Percentiles rank a stretch among this genome's conserved stretches.
Evolutionary conservation across 2,888 invertebrate genomes (phyloP).

Genomic region (Venusia cambrica): DNA sequence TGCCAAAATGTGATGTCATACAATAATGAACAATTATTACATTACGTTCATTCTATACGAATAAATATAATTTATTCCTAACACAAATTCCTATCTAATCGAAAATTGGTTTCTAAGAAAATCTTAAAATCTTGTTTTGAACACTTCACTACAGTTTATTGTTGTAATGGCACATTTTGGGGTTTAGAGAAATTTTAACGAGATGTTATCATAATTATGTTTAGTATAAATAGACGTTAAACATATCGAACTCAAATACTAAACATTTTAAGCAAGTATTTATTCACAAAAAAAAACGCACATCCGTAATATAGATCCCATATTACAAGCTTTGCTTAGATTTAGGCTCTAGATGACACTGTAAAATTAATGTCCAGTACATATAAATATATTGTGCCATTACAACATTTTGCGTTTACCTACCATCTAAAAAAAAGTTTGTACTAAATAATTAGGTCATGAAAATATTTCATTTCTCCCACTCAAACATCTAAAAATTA

Average conservation of each 20-base stretch:
- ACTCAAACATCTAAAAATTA: slow-evolving; percentile 24
- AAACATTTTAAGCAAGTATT: too few species aligned
- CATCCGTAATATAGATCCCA: too few species aligned
- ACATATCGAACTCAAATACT: too few species aligned
- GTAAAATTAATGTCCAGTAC: too few species aligned
- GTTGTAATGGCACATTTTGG: slow-evolving; percentile 3
- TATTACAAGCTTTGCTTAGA: too few species aligned
- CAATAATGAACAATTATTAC: slow-evolving; percentile 21
- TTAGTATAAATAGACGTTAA: too few species aligned
- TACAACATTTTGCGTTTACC: slow-evolving; percentile 3
- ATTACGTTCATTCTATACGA: slow-evolving; percentile 31
- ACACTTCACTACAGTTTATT: slow-evolving; percentile 8
- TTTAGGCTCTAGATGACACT: too few species aligned
- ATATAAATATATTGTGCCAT: slow-evolving; percentile 3
- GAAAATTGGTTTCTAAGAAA: slow-evolving; percentile 17
- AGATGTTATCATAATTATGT: too few species aligned
- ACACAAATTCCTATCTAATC: slow-evolving; percentile 22
- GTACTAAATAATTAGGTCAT: slow-evolving; percentile 32
- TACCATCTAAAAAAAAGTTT: slow-evolving; percentile 21
- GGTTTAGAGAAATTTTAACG: too few species aligned
- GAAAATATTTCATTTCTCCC: slow-evolving; percentile 21
- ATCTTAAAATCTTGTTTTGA: slow-evolving; percentile 13
- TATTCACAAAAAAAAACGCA: too few species aligned
- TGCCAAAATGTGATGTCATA: slow-evolving; percentile 19
- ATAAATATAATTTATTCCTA: slow-evolving; percentile 38